Evolutionary conservation across 2,888 invertebrate genomes (phyloP), one percentile per base, ranked within the genome.

Genomic region (Agrochola lota): DNA sequence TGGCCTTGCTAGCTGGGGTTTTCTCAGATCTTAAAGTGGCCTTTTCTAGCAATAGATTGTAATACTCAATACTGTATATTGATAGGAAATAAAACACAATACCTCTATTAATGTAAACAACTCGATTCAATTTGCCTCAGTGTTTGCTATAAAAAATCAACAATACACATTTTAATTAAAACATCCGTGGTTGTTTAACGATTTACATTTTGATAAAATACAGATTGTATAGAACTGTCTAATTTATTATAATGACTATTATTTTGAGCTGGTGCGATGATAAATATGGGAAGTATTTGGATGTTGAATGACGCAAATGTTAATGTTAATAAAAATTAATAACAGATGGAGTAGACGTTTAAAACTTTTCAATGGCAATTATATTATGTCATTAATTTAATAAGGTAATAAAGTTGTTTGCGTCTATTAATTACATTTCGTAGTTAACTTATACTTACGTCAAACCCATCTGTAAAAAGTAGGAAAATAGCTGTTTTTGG

Each of bases 241-340:
- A 62, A 76, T 71, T 69, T 64, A 71, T 76, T 81, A 30, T 68
- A 82, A 83, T 85, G 63, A 49, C 12, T 62, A 72, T 75, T 80
- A 62, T 69, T 72, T 46, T 69, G 2, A 64, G 3, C 8, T 63
- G 59, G 49, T 78, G 15, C 23, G n/a, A 43, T 69, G 49, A 62
- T 84, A 70, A 81, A 70, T 62, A 40, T 84, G 73, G 35, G 64
- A 62, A 60, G 1, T 52, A 40, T 35, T 17, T 52, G 11, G 8
- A 12, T 20, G 49, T 40, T 73, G 30, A 63, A 69, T 82, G 80
- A 84, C 67, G 74, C 35, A 59, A 67, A 63, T 71, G n/a, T n/a
- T n/a, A n/a, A n/a, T n/a, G n/a, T n/a, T n/a, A n/a, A n/a, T n/a
- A n/a, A n/a, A n/a, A 57, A 63, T 26, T 15, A 30, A 52, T 43